These are phyloP conservation scores for Diaphora mendica DNA, from an alignment of 2,888 invertebrate species.

Conservation along the genomic window DNA sequence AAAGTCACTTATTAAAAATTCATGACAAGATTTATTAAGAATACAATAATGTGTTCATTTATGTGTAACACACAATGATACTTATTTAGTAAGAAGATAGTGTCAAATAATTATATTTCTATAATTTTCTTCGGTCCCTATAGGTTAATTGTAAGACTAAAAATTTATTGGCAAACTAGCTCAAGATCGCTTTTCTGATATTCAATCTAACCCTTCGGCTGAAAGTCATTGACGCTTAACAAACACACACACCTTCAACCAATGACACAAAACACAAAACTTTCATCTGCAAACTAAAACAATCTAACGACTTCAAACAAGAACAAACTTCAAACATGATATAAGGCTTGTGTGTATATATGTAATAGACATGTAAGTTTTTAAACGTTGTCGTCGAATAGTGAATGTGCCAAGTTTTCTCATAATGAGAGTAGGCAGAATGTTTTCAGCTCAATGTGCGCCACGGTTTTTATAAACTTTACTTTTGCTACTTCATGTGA, in stretches of 20 bases:
- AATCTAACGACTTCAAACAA: not conserved
- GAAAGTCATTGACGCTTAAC: not conserved
- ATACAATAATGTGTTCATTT: no score
- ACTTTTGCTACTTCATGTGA: conserved; percentile 4
- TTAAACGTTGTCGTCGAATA: conserved; percentile 18
- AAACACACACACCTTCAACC: not conserved
- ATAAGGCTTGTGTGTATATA: not conserved
- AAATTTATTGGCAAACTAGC: not conserved
- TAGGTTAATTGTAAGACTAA: not conserved
- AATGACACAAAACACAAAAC: not conserved
- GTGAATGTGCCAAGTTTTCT: conserved; percentile 66
- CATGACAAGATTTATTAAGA: no score
- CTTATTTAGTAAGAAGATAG: no score
- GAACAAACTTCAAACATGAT: no score
- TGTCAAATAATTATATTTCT: no score
- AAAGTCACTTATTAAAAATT: no score
- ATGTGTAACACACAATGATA: no score
- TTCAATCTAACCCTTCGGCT: not conserved
- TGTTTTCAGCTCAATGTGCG: conserved; percentile 45
- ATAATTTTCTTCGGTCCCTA: no score
- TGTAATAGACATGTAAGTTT: not conserved
- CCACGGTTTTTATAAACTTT: conserved; percentile 41
- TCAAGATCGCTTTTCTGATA: not conserved
- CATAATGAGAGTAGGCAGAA: conserved; percentile 64
- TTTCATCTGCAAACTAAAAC: not conserved